Conservation (phyloP, 64 coral and sea anemone genomes). For the Stylophora pistillata region DNA sequence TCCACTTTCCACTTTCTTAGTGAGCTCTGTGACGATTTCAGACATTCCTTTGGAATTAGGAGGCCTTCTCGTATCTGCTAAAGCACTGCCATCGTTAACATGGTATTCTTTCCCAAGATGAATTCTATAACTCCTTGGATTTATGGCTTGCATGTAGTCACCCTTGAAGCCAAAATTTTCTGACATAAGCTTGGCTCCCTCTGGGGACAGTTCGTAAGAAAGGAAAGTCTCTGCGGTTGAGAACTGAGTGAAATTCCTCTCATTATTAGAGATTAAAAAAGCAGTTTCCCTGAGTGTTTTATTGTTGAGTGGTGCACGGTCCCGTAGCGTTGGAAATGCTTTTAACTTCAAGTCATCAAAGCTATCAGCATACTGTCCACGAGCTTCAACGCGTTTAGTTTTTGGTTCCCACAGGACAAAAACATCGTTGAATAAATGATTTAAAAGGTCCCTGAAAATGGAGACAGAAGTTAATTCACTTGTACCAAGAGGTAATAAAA, state of each 20-base stretch:
- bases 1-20: not conserved
- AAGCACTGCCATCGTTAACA: accelerated
- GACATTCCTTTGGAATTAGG: not conserved
- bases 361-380: not conserved
- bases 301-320: not conserved
- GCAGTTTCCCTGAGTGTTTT: not conserved
- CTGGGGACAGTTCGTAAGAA: not conserved
- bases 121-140: not conserved
- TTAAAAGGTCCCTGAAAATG: too few relatives aligned
- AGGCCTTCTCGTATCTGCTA: not conserved
- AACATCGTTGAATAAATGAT: not conserved
- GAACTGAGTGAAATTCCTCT: not conserved
- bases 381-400: not conserved
- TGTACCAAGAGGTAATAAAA: too few relatives aligned
- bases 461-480: too few relatives aligned
- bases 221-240: constrained; percentile 8
- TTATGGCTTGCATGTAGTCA: constrained; percentile 23
- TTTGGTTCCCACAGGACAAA: not conserved
- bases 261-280: not conserved
- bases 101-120: not conserved
- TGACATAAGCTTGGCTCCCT: constrained; percentile 2
- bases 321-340: not conserved
- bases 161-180: constrained; percentile 9
- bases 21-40: not conserved
- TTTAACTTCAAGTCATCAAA: not conserved